phyloP scores from a whole-genome alignment of 2,113 vertebrate genomes.

The Clarias batrachus region DNA sequence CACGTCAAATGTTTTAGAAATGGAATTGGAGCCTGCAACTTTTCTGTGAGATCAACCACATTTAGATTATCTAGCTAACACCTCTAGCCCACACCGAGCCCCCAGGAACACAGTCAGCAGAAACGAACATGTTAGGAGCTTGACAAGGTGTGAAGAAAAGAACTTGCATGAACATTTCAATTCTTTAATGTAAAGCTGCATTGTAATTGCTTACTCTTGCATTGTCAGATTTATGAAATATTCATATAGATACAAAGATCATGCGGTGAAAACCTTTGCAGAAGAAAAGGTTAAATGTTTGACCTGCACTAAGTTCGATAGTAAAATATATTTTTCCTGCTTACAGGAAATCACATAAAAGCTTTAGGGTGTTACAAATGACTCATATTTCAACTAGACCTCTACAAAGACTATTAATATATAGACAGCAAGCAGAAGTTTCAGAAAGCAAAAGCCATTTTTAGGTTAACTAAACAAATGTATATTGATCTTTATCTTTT shows the following conservation, averaged over 20 bases:
- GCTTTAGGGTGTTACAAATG: neutral
- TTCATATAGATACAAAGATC: neutral
- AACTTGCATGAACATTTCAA: neutral
- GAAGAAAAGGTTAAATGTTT: neutral
- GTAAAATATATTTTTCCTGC: neutral
- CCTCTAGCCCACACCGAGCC: constrained; percentile 25
- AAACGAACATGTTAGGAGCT: neutral
- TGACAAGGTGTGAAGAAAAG: neutral
- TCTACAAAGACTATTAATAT: neutral
- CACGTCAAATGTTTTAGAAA: constrained; percentile 3
- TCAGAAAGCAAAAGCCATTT: neutral
- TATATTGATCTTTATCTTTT: neutral
- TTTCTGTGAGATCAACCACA: neutral
- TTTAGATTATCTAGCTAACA: constrained; percentile 22
- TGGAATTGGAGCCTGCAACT: neutral
- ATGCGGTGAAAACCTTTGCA: neutral
- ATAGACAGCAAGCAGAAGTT: neutral
- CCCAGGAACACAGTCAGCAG: constrained; percentile 26
- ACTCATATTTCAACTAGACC: neutral
- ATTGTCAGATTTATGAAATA: neutral
- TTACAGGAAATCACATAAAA: neutral
- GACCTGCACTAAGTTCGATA: neutral
- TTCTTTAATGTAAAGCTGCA: neutral
- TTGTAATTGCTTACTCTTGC: neutral
- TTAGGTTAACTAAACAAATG: neutral